phyloP scores from a whole-genome alignment of 2,888 invertebrate genomes.

The Ctenicera cuprea region DNA sequence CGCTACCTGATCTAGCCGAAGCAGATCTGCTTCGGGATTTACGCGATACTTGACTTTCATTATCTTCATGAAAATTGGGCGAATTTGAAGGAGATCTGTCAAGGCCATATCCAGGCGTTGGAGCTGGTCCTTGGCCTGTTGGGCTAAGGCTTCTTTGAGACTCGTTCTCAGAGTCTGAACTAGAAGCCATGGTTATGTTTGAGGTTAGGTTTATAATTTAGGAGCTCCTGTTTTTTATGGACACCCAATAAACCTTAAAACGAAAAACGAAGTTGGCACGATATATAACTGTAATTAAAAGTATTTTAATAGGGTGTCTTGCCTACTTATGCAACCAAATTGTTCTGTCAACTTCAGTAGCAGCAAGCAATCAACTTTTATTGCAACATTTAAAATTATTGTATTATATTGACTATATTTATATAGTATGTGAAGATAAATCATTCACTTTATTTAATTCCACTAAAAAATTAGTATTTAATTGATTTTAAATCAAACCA shows the following conservation, averaged over 20 bases:
- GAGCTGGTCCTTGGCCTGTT: slow-evolving; percentile 69
- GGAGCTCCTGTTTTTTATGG: background rate
- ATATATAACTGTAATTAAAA: background rate
- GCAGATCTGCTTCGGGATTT: slow-evolving; percentile 50
- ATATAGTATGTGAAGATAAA: too few species aligned
- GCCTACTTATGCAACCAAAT: background rate
- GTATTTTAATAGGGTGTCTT: background rate
- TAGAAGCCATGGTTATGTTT: slow-evolving; percentile 67
- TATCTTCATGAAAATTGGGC: slow-evolving; percentile 60
- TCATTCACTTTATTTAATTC: background rate
- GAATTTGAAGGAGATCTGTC: slow-evolving; percentile 67
- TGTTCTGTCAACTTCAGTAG: background rate
- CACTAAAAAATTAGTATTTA: background rate
- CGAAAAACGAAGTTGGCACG: background rate
- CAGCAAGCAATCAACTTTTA: background rate
- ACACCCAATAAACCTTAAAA: too few species aligned
- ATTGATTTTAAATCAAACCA: too few species aligned
- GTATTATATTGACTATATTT: background rate
- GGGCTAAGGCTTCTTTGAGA: slow-evolving; percentile 72
- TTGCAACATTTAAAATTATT: slow-evolving; percentile 13
- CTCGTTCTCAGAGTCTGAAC: slow-evolving; percentile 72
- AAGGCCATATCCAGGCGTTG: slow-evolving; percentile 69
- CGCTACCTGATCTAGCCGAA: slow-evolving; percentile 52
- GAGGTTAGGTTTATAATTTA: background rate
- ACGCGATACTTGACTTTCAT: slow-evolving; percentile 61